These are phyloP conservation scores for Aphrocallistes beatrix DNA, from an alignment of 37 sponge, comb jelly and placozoan species.

Conservation along the genomic window DNA sequence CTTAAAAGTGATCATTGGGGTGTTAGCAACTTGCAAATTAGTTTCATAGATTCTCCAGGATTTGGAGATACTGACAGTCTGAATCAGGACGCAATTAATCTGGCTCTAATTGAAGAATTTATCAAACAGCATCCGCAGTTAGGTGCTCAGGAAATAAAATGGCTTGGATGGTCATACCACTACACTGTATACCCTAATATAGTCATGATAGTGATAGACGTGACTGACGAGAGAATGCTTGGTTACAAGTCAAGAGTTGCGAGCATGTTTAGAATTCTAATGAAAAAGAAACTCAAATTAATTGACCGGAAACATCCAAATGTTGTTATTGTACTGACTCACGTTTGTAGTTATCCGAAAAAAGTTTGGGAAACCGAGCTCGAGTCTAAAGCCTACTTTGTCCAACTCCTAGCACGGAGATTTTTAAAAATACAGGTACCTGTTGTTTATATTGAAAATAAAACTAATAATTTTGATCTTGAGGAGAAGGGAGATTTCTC, in stretches of 20 bases:
- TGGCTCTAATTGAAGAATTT: conserved; percentile 2
- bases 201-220: background rate
- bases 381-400: background rate
- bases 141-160: background rate
- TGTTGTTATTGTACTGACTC: background rate
- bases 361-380: background rate
- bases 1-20: conserved; percentile 5
- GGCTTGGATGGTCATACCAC: background rate
- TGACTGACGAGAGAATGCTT: background rate
- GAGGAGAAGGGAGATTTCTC: background rate
- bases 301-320: background rate
- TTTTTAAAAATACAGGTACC: background rate
- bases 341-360: background rate
- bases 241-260: background rate
- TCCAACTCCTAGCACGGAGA: background rate
- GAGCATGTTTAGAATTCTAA: background rate
- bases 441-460: conserved; percentile 8
- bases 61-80: background rate
- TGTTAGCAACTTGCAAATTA: background rate
- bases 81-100: background rate
- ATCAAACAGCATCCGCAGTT: background rate
- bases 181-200: conserved; percentile 12
- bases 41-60: background rate
- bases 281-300: background rate
- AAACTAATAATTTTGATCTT: background rate